Evolutionary conservation across 2,888 invertebrate genomes (phyloP), one percentile per base, ranked within the genome.

Genomic region (Tridacna gigas): DNA sequence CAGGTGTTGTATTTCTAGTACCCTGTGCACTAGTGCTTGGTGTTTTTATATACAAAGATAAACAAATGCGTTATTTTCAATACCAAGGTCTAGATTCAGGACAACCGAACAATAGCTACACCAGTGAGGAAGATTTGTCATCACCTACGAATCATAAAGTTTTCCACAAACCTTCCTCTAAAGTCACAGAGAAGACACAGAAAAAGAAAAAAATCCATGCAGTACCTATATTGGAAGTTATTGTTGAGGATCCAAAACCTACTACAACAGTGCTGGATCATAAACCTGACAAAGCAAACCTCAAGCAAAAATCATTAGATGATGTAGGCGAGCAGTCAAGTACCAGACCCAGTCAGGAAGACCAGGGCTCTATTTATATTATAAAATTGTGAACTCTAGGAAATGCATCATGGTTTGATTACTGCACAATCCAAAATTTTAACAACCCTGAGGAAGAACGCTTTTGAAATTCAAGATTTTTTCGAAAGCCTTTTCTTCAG

Each of bases 1-100:
- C 87, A 25, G 87, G 87, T 18, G 48, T 67, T 0, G 77, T 87
- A 15, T 87, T 87, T 67, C 71, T 87, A 0, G 67, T 87, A 20
- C 87, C 87, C 3, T 87, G 87, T 26, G 37, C 81, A 0, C 25
- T 81, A 13, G 83, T 61, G 1, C 26, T 87, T 26, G 56, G 28
- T 0, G 79, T 74, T 63, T 81, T 87, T n/a, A 75, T 85, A 7
- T 85, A 81, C 63, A 83, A 87, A 25, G 87, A 87, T 47, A 67
- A 73, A 45, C 56, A 80, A 65, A 60, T 71, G 15, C 61, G 48
- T 18, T 37, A 69, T n/a, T 13, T 28, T 11, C 77, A 76, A 66
- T 25, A 77, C 12, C 71, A 71, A 25, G 51, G 51, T 25, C 26
- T 71, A 11, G 11, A 4, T 11, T 47, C 15, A 20, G 71, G 25